Base-by-base conservation (phyloP, 2,113 vertebrate genomes). In the Mesembrinibis cayennensis region DNA sequence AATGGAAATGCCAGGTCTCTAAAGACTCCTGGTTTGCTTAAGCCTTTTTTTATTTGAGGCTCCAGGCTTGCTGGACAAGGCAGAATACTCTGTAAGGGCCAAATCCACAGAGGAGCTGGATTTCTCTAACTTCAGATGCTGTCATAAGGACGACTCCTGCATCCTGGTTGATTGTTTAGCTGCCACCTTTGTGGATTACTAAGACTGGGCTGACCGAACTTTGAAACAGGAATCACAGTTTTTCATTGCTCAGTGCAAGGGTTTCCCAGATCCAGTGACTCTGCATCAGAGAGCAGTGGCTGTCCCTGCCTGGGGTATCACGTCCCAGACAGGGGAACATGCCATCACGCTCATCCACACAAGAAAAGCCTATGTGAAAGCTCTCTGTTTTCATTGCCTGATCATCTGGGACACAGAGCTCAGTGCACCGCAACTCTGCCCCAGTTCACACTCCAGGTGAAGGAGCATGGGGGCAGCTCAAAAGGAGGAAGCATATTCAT, bases 211-310 rank as follows among this genome's bases (percentile, higher is more conserved):
- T 62, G 49, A 62, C 38, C 62, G 30, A 56, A 34, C 17, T 56
- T 34, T 17, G 40, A 50, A 45, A 42, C 14, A 49, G 17, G 8
- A 91, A 29, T 66, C 81, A 27, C 5, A 27, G 14, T 25, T 63
- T 53, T 40, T 56, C 20, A 25, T 6, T 42, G 67, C 7, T 53
- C 45, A 61, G 18, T 52, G 42, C 26, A 53, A 65, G 19, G 5
- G 7, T 71, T 87, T 71, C 52, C 40, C 52, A 45, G 26, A 63
- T 45, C 32, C 59, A n/a, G 6, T 8, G 40, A 10, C 18, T 56
- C 58, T 1, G 3, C 22, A 21, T 0, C 0, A 3, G 34, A 56
- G 38, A 85, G 25, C 1, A 0, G 8, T 29, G 9, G 61, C 44
- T 4, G 4, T 7, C 10, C 29, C 32, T 76, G 23, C 27, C 45